Conservation (phyloP, 2,797 vertebrate genomes). For the Scolopax rusticola region DNA sequence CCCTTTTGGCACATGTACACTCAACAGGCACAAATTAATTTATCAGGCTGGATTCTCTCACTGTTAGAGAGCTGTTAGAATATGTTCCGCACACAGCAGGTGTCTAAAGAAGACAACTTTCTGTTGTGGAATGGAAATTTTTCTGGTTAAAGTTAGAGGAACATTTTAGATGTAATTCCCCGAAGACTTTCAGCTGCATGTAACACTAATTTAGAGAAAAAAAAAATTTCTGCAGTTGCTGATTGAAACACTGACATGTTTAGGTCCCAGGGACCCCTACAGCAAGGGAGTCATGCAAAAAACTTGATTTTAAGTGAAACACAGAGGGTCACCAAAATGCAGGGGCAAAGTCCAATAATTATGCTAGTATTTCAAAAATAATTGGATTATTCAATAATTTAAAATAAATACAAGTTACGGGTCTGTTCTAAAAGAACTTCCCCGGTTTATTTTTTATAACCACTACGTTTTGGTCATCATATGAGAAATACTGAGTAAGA, state of each 20-base stretch:
- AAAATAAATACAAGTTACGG: not conserved
- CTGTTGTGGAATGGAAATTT: not conserved
- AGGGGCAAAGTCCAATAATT: not conserved
- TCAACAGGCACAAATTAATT: not conserved
- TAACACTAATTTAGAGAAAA: not conserved
- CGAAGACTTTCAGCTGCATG: not conserved
- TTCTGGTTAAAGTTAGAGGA: not conserved
- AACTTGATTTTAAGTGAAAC: not conserved
- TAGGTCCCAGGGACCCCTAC: not conserved
- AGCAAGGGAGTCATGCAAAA: not conserved
- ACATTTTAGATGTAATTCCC: not conserved
- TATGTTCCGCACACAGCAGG: not conserved
- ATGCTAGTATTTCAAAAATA: not conserved
- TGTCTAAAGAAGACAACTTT: not conserved
- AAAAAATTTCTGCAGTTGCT: not conserved
- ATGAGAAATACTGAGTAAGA: not conserved
- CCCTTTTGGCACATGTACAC: not conserved
- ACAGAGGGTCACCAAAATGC: not conserved
- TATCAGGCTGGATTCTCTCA: not conserved
- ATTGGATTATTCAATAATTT: not conserved
- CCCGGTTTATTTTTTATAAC: not conserved
- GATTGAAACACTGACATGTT: not conserved
- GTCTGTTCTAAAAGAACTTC: not conserved
- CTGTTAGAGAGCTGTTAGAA: not conserved
- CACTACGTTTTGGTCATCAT: not conserved